Conservation (phyloP, 2,888 invertebrate species). For the Tetheella fluctuosa region DNA sequence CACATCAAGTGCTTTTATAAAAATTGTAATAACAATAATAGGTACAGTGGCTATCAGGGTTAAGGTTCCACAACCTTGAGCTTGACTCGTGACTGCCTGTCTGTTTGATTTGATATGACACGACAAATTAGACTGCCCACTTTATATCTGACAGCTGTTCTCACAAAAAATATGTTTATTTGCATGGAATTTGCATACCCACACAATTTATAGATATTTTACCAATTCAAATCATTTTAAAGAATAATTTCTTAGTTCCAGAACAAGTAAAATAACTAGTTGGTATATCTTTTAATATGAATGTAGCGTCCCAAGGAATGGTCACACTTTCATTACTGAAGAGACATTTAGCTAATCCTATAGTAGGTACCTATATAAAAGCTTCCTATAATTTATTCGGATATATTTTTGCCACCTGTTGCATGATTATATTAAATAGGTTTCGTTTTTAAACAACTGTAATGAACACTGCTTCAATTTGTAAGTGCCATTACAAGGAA, state of each 20-base stretch:
- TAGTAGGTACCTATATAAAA: too few species aligned
- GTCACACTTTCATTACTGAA: too few species aligned
- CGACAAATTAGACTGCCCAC: conserved; percentile 42
- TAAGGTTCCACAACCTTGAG: conserved; percentile 71
- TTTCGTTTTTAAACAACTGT: not conserved
- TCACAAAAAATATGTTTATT: conserved; percentile 32
- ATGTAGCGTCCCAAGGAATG: too few species aligned
- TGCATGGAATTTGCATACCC: conserved; percentile 8
- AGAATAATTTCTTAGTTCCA: too few species aligned
- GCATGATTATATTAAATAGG: too few species aligned
- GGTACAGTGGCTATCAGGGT: conserved; percentile 54
- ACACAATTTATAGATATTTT: not conserved
- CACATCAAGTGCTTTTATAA: not conserved
- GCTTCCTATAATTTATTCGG: too few species aligned
- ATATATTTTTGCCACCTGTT: too few species aligned
- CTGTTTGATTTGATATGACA: conserved; percentile 47
- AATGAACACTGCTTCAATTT: too few species aligned
- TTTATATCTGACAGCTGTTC: conserved; percentile 40
- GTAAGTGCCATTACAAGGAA: not conserved
- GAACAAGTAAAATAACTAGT: too few species aligned
- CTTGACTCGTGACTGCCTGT: conserved; percentile 72
- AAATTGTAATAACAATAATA: conserved; percentile 38
- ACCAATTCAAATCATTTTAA: not conserved
- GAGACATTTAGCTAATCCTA: too few species aligned
- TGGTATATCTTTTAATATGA: too few species aligned